Percentiles rank a stretch among this genome's conserved stretches.
phyloP scores from a whole-genome alignment of 2,797 vertebrate species.

The Perdix hodgsoniae region DNA sequence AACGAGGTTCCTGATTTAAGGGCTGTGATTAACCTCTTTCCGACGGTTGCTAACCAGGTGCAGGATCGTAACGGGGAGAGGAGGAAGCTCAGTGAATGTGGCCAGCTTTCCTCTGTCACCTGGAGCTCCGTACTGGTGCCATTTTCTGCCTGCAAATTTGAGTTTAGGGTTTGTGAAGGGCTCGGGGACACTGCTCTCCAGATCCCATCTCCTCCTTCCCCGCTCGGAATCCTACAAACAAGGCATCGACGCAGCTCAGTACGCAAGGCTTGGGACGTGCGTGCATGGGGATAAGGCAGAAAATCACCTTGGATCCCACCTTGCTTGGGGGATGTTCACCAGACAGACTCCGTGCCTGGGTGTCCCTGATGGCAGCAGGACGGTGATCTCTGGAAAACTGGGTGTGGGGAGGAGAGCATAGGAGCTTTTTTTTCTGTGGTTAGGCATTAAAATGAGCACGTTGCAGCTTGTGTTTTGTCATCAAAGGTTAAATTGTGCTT shows the following conservation, averaged over 20 bases:
- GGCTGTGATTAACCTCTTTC: slow-evolving; percentile 71
- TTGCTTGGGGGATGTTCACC: not conserved
- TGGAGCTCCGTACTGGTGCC: slow-evolving; percentile 52
- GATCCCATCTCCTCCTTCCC: not conserved
- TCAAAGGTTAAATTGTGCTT: slow-evolving; percentile 9
- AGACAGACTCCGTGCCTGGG: not conserved
- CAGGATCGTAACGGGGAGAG: slow-evolving; percentile 25
- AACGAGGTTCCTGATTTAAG: slow-evolving; percentile 70
- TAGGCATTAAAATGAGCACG: not conserved
- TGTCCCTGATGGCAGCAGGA: not conserved
- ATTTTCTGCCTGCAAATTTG: slow-evolving; percentile 57
- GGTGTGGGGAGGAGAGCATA: not conserved
- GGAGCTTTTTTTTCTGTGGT: not conserved
- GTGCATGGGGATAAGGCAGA: not conserved
- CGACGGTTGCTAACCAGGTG: slow-evolving; percentile 68
- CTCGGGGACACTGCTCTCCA: not conserved
- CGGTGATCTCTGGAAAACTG: not conserved
- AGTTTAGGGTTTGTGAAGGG: not conserved
- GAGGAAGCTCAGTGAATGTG: slow-evolving; percentile 18
- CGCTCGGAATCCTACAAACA: not conserved
- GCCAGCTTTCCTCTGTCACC: slow-evolving; percentile 53
- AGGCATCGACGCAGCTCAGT: rapidly evolving
- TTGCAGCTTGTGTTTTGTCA: not conserved
- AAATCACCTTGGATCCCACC: not conserved
- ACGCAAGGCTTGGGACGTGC: not conserved